A percentile compares a stretch with the other conserved stretches of the same genome.
phyloP scores from a whole-genome alignment of 2,888 invertebrate genomes.

The Lottia gigantea region DNA sequence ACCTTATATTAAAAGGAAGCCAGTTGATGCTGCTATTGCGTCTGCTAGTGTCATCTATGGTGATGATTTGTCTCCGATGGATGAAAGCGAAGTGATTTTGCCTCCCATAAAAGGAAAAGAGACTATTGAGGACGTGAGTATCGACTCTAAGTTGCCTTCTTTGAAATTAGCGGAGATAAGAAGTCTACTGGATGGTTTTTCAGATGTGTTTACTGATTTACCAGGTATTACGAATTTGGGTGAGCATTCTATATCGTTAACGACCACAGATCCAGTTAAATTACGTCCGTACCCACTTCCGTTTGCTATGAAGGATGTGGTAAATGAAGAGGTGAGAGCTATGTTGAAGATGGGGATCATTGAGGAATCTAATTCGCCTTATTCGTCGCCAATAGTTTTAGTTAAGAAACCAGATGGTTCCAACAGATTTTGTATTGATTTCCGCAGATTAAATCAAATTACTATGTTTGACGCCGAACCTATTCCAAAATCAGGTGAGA shows the following conservation, averaged over 20 bases:
- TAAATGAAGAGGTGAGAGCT: background rate
- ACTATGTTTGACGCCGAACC: constrained; percentile 10
- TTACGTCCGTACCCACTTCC: constrained; percentile 1
- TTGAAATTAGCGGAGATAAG: too few relatives aligned
- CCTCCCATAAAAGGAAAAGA: background rate
- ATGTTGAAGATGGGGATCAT: constrained; percentile 12
- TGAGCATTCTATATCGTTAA: background rate
- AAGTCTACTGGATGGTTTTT: too few relatives aligned
- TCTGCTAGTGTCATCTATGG: background rate
- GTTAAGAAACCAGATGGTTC: constrained; percentile 5
- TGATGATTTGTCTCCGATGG: background rate
- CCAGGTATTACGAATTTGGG: background rate
- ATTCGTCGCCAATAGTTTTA: constrained; percentile 8
- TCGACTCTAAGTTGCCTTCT: background rate
- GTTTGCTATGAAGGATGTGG: background rate
- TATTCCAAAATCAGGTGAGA: background rate
- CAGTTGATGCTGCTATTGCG: background rate
- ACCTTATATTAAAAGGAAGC: background rate
- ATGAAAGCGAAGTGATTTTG: background rate
- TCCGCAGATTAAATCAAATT: background rate
- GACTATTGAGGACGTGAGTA: background rate
- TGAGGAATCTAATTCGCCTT: background rate
- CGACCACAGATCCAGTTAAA: background rate
- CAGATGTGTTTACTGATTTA: constrained; percentile 10
- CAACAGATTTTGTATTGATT: constrained; percentile 11